Percentiles rank a stretch among this genome's conserved stretches.
Evolutionary conservation across 2,888 invertebrate genomes (phyloP).

Genomic region (Cataglyphis albicans): DNA sequence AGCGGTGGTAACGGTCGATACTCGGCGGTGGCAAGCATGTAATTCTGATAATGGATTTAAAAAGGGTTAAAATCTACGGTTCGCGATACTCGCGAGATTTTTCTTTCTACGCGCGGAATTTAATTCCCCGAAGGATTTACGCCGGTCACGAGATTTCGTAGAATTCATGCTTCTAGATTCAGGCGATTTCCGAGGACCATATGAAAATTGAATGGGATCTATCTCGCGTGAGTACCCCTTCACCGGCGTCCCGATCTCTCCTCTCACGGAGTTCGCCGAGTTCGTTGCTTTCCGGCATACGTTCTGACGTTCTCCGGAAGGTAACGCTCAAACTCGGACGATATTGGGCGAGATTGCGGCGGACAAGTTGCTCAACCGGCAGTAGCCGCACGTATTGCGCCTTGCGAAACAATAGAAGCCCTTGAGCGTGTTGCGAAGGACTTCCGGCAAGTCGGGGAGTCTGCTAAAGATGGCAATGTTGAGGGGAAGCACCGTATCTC

Average conservation of each 20-base stretch:
- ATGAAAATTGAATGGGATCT: slow-evolving; percentile 61
- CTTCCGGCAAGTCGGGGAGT: slow-evolving; percentile 55
- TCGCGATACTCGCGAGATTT: not conserved
- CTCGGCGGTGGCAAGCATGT: slow-evolving; percentile 41
- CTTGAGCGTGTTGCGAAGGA: slow-evolving; percentile 44
- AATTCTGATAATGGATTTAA: slow-evolving; percentile 68
- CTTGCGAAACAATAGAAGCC: slow-evolving; percentile 48
- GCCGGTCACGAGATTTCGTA: slow-evolving; percentile 32
- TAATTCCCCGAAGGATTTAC: slow-evolving; percentile 41
- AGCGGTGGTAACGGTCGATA: not conserved
- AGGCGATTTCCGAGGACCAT: slow-evolving; percentile 20
- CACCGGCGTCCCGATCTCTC: not conserved
- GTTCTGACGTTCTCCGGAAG: slow-evolving; percentile 43
- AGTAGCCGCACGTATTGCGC: slow-evolving; percentile 44
- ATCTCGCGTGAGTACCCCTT: slow-evolving; percentile 10
- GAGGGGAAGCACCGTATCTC: slow-evolving; percentile 19
- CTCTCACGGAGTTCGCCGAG: slow-evolving; percentile 48
- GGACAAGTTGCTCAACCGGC: slow-evolving; percentile 47
- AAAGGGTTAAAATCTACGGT: slow-evolving; percentile 30
- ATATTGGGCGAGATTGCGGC: slow-evolving; percentile 55
- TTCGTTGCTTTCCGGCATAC: slow-evolving; percentile 44
- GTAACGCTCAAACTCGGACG: slow-evolving; percentile 55
- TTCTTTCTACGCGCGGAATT: slow-evolving; percentile 18
- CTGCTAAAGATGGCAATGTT: not conserved
- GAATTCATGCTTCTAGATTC: slow-evolving; percentile 54